Conservation (phyloP, 2,113 vertebrate species). For the Phylloscopus trochiloides region DNA sequence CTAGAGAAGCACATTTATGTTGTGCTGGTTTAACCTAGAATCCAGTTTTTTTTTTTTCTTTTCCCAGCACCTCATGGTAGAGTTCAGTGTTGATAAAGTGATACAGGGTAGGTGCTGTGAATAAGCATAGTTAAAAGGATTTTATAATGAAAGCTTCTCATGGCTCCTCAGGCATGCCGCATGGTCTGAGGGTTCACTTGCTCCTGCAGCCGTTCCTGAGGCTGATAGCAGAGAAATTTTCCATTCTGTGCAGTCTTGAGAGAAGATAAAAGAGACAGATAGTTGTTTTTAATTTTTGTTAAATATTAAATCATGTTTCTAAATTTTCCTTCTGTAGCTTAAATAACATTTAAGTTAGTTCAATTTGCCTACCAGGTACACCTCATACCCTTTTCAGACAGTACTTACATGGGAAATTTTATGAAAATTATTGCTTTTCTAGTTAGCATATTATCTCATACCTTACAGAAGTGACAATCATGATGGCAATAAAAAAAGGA, state of each 20-base stretch:
- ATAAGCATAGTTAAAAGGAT: neutral
- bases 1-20: neutral
- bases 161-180: neutral
- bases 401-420: neutral
- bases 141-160: neutral
- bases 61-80: neutral
- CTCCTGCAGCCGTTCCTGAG: neutral
- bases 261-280: neutral
- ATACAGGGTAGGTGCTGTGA: neutral
- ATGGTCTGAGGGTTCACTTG: neutral
- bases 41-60: neutral
- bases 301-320: neutral
- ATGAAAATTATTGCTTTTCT: neutral
- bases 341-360: neutral
- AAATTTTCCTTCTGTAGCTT: neutral
- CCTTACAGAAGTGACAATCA: neutral
- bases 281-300: neutral
- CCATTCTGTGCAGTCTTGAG: neutral
- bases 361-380: neutral
- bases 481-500: neutral
- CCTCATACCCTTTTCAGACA: neutral
- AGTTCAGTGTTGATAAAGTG: neutral
- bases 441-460: neutral
- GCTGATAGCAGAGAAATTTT: neutral
- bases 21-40: neutral